A percentile compares a stretch with the other conserved stretches of the same genome.
Evolutionary conservation across 2,113 vertebrate species (phyloP).

Genomic region (Boulengeromyrus knoepffleri): DNA sequence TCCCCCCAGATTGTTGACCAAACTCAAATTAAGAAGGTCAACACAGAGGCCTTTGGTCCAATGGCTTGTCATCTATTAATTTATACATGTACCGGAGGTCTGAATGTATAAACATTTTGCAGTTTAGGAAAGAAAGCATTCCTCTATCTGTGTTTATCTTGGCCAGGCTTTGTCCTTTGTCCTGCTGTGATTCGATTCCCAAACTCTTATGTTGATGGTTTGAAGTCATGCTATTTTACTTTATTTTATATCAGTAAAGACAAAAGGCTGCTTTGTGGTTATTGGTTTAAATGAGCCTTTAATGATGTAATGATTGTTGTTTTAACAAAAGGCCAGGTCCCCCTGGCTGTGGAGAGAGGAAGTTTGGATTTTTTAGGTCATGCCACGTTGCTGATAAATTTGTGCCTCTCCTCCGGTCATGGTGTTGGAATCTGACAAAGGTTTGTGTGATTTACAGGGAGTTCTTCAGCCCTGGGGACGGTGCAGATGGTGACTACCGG

Average conservation of each 20-base stretch:
- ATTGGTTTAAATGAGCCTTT: neutral
- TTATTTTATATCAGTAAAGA: neutral
- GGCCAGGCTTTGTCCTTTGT: slow-evolving; percentile 38
- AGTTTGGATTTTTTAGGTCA: neutral
- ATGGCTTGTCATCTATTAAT: slow-evolving; percentile 70
- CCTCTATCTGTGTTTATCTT: slow-evolving; percentile 63
- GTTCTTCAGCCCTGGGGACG: neutral
- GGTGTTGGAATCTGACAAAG: neutral
- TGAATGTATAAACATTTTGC: slow-evolving; percentile 71
- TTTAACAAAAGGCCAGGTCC: neutral
- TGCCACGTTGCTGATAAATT: neutral
- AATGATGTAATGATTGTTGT: slow-evolving; percentile 11
- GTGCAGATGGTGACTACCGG: neutral
- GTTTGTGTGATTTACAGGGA: neutral
- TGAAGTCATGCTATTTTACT: neutral
- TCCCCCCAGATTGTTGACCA: slow-evolving; percentile 53
- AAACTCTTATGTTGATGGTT: slow-evolving; percentile 14
- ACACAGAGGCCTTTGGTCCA: slow-evolving; percentile 54
- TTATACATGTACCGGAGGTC: slow-evolving; percentile 76
- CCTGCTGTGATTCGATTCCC: slow-evolving; percentile 42
- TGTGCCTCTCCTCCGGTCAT: neutral
- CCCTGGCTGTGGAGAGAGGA: neutral
- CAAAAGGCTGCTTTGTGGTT: neutral
- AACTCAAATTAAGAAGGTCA: slow-evolving; percentile 70
- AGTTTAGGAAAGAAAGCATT: slow-evolving; percentile 49